These are phyloP conservation scores for Bagarius yarrelli DNA, from an alignment of 2,113 vertebrate genomes.

Conservation along the genomic window DNA sequence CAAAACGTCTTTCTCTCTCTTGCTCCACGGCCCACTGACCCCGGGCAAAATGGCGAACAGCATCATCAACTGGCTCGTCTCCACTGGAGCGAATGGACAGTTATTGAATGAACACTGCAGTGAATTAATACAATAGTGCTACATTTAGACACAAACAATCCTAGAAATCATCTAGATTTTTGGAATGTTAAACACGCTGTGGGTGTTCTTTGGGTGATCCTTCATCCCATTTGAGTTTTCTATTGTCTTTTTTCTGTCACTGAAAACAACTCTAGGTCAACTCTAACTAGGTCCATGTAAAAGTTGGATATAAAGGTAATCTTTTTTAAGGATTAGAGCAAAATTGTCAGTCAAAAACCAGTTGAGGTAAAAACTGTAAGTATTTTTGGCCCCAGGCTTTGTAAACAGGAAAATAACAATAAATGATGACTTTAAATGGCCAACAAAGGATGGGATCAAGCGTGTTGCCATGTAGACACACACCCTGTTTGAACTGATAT, in stretches of 20 bases:
- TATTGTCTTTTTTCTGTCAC: not conserved
- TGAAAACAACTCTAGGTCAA: not conserved
- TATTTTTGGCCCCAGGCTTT: not conserved
- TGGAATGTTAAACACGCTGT: not conserved
- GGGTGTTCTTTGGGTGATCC: not conserved
- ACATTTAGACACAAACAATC: not conserved
- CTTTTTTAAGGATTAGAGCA: too few relatives aligned
- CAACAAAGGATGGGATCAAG: not conserved
- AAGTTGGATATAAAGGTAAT: not conserved
- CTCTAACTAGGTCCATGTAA: not conserved
- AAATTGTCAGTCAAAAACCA: not conserved
- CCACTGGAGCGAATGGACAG: not conserved
- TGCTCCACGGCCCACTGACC: slow-evolving; percentile 43
- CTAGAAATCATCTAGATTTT: not conserved
- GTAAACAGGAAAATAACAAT: not conserved
- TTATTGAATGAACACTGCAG: not conserved
- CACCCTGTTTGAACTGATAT: not conserved
- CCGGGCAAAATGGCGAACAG: slow-evolving; percentile 48
- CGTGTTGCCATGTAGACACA: not conserved
- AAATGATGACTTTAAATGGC: not conserved
- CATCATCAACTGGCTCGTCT: not conserved
- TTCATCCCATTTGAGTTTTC: not conserved
- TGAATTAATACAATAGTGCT: not conserved
- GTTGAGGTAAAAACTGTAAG: not conserved
- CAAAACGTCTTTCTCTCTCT: slow-evolving; percentile 7